Evolutionary conservation across 2,113 vertebrate genomes (phyloP).

Genomic region (Platycercus adscitus): DNA sequence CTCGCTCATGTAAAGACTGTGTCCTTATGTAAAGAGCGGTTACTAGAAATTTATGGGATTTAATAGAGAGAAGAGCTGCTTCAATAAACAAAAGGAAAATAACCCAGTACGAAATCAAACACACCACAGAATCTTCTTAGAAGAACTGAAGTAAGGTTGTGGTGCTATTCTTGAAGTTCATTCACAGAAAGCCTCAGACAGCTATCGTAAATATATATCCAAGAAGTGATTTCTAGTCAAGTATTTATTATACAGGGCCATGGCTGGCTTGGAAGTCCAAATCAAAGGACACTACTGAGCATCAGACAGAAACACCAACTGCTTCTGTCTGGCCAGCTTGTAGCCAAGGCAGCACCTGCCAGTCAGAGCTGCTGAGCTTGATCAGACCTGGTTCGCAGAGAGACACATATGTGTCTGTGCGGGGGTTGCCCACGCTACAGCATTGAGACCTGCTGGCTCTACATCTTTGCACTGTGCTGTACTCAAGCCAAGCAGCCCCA

Average conservation of each 20-base stretch:
- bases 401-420: not conserved
- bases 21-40: not conserved
- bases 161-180: not conserved
- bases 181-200: not conserved
- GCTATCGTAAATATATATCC: not conserved
- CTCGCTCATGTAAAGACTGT: not conserved
- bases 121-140: not conserved
- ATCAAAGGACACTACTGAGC: not conserved
- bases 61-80: not conserved
- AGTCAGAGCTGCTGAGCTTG: not conserved
- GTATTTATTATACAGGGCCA: not conserved
- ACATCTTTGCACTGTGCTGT: not conserved
- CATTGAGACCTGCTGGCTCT: not conserved
- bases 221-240: not conserved
- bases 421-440: not conserved
- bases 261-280: not conserved
- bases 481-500: not conserved
- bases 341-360: not conserved
- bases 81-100: conserved; percentile 14
- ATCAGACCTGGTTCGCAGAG: not conserved
- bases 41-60: conserved; percentile 1
- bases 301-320: not conserved
- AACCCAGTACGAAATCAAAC: not conserved
- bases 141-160: not conserved
- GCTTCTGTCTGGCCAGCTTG: not conserved